These are phyloP conservation scores for Cyrtonyx montezumae DNA, from an alignment of 2,113 vertebrate species.

Conservation along the genomic window DNA sequence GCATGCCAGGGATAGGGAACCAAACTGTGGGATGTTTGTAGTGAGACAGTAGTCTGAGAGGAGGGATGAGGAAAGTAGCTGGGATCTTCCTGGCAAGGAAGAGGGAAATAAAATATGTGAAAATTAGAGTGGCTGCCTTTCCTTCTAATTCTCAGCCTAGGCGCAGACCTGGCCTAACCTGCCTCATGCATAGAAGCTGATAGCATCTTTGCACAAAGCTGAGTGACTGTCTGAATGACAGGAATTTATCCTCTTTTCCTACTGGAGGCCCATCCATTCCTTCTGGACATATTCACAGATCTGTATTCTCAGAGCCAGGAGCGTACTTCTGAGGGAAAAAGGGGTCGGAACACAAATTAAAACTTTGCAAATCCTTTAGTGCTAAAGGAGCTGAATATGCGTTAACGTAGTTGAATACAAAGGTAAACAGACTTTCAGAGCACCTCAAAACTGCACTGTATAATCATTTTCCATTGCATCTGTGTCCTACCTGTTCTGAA, in stretches of 20 bases:
- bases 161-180: neutral
- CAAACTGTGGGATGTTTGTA: neutral
- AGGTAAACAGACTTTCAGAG: neutral
- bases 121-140: neutral
- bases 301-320: accelerated
- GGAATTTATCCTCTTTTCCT: neutral
- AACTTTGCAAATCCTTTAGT: neutral
- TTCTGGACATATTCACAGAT: neutral
- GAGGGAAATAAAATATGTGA: neutral
- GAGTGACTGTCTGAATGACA: neutral
- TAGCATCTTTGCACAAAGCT: neutral
- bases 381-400: neutral
- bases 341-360: neutral
- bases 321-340: neutral
- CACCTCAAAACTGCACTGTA: neutral
- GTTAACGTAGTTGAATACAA: neutral
- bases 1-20: neutral
- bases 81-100: neutral
- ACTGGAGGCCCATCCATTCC: neutral
- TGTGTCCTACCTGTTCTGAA: neutral
- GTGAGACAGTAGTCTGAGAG: neutral
- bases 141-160: neutral
- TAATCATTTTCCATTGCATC: neutral
- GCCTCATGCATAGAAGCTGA: neutral
- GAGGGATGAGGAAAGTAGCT: neutral